phyloP scores from a whole-genome alignment of 1,140 invertebrate genomes.

The Cecropterus lyciades region DNA sequence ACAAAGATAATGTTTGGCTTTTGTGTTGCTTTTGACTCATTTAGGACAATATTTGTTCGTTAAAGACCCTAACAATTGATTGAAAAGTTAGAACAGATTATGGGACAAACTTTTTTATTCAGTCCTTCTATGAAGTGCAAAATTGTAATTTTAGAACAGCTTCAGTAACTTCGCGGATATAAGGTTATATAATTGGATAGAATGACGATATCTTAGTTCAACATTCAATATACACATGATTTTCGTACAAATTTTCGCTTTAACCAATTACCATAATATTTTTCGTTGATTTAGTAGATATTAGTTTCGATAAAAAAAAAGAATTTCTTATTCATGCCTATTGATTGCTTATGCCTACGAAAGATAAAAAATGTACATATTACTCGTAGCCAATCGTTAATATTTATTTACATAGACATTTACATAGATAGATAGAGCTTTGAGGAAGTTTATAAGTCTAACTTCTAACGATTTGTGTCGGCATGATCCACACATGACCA shows the following conservation, averaged over 20 bases:
- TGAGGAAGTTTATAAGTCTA: not conserved
- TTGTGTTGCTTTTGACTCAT: constrained; percentile 7
- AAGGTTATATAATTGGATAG: no score
- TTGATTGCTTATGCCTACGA: no score
- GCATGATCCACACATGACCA: constrained; percentile 12
- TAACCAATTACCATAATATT: no score
- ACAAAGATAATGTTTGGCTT: constrained; percentile 1
- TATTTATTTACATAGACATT: not conserved
- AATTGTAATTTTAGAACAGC: no score
- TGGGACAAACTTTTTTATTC: not conserved
- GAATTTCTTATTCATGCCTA: no score
- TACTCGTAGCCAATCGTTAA: not conserved
- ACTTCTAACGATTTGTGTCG: constrained; percentile 18
- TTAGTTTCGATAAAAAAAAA: not conserved
- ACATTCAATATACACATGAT: no score
- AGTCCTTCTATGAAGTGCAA: not conserved
- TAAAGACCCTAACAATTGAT: not conserved
- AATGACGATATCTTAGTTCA: no score
- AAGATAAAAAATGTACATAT: not conserved
- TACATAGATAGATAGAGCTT: no score
- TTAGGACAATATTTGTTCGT: constrained; percentile 7
- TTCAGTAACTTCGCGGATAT: no score
- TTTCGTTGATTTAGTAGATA: not conserved
- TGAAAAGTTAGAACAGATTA: not conserved
- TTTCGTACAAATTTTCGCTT: no score